Percentiles rank a stretch among this genome's conserved stretches.
These are phyloP conservation scores for Zeugodacus cucurbitae DNA, from an alignment of 1,140 invertebrate genomes.

Conservation along the genomic window DNA sequence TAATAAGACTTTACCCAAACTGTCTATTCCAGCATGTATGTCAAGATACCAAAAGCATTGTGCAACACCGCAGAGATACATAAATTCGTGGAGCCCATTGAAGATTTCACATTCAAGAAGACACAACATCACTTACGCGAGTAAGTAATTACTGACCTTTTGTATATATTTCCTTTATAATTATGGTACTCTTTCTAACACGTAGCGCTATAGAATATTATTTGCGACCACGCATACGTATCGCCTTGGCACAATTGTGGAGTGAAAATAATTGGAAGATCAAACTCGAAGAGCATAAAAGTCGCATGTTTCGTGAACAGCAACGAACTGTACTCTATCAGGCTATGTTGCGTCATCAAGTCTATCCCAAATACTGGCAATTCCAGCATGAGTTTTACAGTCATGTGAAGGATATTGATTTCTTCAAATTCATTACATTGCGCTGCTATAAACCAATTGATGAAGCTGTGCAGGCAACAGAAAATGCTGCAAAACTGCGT, in stretches of 20 bases:
- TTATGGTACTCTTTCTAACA: neutral
- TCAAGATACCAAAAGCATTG: slow-evolving; percentile 17
- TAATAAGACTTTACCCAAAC: neutral
- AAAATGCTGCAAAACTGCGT: neutral
- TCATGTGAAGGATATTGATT: slow-evolving; percentile 37
- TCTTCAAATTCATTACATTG: slow-evolving; percentile 30
- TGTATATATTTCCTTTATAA: neutral
- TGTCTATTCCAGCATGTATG: slow-evolving; percentile 14
- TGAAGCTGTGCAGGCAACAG: neutral
- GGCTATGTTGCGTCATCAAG: slow-evolving; percentile 59
- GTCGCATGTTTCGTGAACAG: slow-evolving; percentile 51
- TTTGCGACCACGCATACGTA: neutral
- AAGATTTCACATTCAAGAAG: slow-evolving; percentile 26
- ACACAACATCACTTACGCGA: neutral
- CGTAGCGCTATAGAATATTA: slow-evolving; percentile 12
- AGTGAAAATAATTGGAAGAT: slow-evolving; percentile 39
- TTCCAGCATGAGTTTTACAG: slow-evolving; percentile 45
- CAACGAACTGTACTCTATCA: slow-evolving; percentile 55
- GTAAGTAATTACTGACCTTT: neutral
- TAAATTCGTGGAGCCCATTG: slow-evolving; percentile 43
- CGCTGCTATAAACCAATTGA: neutral
- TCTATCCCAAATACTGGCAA: slow-evolving; percentile 58
- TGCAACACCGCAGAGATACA: slow-evolving; percentile 29
- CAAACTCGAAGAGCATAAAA: slow-evolving; percentile 42
- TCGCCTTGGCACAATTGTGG: neutral